Conservation (phyloP, 2,797 vertebrate species). For the Pteropus rufus region DNA sequence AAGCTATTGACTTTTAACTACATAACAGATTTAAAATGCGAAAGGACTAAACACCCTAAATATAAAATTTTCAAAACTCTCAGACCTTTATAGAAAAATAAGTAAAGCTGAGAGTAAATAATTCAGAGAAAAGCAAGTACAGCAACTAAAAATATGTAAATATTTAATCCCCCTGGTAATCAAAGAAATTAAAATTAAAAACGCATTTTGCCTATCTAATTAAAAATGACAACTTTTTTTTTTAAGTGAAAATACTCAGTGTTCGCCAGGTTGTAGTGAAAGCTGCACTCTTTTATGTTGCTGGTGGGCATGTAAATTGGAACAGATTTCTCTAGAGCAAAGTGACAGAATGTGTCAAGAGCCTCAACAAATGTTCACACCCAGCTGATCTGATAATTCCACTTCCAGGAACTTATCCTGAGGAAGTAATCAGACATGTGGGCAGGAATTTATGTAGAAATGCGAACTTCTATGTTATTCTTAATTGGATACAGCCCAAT, state of each 20-base stretch:
- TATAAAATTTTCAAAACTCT: not conserved
- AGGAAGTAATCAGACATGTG: conserved; percentile 6
- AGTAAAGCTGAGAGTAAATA: not conserved
- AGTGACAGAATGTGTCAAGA: conserved; percentile 35
- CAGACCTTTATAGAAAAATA: conserved; percentile 26
- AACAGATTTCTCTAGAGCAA: conserved; percentile 24
- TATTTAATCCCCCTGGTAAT: not conserved
- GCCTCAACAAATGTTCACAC: conserved; percentile 34
- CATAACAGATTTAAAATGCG: not conserved
- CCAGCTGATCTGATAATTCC: not conserved
- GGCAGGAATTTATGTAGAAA: conserved; percentile 34
- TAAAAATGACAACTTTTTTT: not conserved
- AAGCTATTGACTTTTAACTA: not conserved
- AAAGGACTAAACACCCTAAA: not conserved
- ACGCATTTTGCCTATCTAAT: not conserved
- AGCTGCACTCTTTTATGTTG: not conserved
- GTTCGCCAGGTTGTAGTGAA: not conserved
- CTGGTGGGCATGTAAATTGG: not conserved
- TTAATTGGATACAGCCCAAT: conserved; percentile 40
- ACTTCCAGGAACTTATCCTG: conserved; percentile 23
- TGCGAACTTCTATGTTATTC: not conserved
- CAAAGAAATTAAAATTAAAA: not conserved
- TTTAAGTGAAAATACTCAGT: not conserved
- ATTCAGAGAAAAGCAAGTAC: conserved; percentile 10
- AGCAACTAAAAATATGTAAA: not conserved